Evolutionary conservation across 2,113 vertebrate genomes (phyloP).

Genomic region (Prietella phreatophila): DNA sequence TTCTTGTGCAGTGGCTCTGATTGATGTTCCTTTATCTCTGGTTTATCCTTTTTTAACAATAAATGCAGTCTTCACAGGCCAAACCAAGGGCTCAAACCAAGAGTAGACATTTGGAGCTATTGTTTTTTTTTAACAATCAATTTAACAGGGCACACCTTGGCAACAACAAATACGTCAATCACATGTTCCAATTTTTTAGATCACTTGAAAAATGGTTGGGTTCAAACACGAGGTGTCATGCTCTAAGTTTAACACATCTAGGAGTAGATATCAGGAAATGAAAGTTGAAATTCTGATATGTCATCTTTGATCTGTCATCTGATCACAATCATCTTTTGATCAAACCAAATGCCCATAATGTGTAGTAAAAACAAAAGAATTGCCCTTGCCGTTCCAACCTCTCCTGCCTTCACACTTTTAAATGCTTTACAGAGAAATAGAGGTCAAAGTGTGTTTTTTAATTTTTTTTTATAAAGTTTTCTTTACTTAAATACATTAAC

Average conservation of each 20-base stretch:
- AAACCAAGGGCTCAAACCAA: neutral
- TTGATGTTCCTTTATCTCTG: neutral
- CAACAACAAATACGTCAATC: neutral
- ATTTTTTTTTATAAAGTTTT: too few relatives aligned
- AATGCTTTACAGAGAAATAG: neutral
- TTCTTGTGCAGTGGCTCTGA: neutral
- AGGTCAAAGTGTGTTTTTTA: neutral
- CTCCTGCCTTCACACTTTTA: neutral
- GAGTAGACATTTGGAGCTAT: neutral
- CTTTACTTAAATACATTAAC: neutral
- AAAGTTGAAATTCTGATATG: neutral
- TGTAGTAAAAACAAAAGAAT: neutral
- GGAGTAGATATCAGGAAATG: neutral
- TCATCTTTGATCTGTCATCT: neutral
- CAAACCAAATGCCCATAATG: neutral
- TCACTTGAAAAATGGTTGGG: neutral
- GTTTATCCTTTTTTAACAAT: neutral
- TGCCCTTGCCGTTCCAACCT: neutral
- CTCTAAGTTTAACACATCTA: neutral
- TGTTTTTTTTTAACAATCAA: neutral
- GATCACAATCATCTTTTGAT: neutral
- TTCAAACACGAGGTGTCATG: neutral
- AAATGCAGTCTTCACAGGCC: neutral
- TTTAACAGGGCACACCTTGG: neutral
- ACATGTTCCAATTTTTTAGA: neutral